Base-by-base conservation (phyloP, 1,140 invertebrate genomes). In the Pseudomyrmex sp. region DNA sequence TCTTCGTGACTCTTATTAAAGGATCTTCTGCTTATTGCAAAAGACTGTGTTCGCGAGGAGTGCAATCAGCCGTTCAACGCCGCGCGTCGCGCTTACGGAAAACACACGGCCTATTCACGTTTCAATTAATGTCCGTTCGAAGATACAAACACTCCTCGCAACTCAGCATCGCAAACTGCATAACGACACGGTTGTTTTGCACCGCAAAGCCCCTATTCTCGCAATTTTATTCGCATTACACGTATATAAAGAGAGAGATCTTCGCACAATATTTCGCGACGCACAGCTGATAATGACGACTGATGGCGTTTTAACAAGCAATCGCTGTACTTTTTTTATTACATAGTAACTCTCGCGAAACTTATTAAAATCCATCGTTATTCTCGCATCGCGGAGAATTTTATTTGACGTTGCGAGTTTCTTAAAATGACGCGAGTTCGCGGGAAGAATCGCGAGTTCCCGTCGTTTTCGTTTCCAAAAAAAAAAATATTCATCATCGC, bases 1-100 rank as follows among this genome's bases (percentile, higher is more conserved):
- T 1, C n/a, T 70, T 80, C 66, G 76, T 50, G 66, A 50, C 66
- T 66, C 61, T 80, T 80, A 35, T 61, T 18, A 35, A 66, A 61
- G 54, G 52, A 48, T 70, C 15, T 72, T 56, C 13, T 18, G 76
- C 66, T 48, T 61, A 46, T 26, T 15, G 18, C 23, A 52, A 44
- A 66, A 35, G 35, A 35, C 35, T 61, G 15, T 35, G 66, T 58
- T 65, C 26, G 62, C 62, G 15, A 9, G 62, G 62, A 35, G 15
- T 79, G 44, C 65, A 48, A 58, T 79, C 20, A 15, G 20, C 52
- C 54, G 74, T 12, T 66, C 12, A 20, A n/a, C 18, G 35, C 65
- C 18, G 13, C 35, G 26, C 63, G 52, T 79, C 65, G 20, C 44
- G 52, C 58, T 48, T 12, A 59, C 9, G 20, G 7, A 72, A 54